A percentile compares a stretch with the other conserved stretches of the same genome.
phyloP scores from a whole-genome alignment of 2,797 vertebrate species.

The Austrolebias charrua region DNA sequence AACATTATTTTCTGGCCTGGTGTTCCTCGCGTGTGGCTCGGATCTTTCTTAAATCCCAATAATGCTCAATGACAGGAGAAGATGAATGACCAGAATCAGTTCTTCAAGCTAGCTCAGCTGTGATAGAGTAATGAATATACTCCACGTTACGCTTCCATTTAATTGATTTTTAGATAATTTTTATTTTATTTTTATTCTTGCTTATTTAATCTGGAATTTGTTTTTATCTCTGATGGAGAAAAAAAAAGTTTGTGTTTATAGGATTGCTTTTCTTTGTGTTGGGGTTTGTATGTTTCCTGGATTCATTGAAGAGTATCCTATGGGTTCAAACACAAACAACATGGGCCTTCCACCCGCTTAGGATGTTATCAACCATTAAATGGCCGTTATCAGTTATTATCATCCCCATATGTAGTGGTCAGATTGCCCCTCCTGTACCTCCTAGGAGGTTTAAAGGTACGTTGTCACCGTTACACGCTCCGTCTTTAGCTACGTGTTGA shows the following conservation, averaged over 20 bases:
- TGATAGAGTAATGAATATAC: constrained; percentile 67
- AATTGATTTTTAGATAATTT: constrained; percentile 21
- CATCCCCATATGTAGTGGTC: no score
- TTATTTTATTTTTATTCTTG: not conserved
- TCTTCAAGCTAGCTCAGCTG: constrained; percentile 48
- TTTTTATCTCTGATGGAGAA: constrained; percentile 56
- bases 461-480: no score
- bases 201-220: constrained; percentile 76
- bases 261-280: constrained; percentile 18
- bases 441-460: no score
- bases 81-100: constrained; percentile 67
- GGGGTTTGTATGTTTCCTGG: constrained; percentile 32
- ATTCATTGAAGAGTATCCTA: constrained; percentile 41
- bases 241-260: constrained; percentile 34
- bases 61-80: constrained; percentile 69
- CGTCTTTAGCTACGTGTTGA: no score
- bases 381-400: no score
- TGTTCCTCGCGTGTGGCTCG: constrained; percentile 41
- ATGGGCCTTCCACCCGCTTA: no score
- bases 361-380: no score
- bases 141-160: constrained; percentile 51
- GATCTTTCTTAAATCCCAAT: constrained; percentile 66
- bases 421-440: no score
- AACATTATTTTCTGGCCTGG: constrained; percentile 63
- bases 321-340: constrained; percentile 57